phyloP scores from a whole-genome alignment of 2,888 invertebrate genomes.

The Sabatieria punctata region DNA sequence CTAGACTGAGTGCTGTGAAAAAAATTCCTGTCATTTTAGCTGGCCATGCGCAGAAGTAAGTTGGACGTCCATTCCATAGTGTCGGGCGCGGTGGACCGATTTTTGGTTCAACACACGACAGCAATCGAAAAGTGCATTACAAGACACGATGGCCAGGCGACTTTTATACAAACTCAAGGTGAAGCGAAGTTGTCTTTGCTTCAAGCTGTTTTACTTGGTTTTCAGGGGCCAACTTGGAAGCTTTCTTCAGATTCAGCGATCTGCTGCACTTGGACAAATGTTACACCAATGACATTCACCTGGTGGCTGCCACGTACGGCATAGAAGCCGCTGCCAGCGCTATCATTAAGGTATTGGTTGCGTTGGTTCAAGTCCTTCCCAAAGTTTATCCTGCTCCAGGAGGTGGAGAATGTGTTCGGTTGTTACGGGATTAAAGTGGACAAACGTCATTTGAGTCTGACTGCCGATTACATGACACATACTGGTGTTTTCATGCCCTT shows the following conservation, averaged over 20 bases:
- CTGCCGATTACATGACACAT: conserved; percentile 96
- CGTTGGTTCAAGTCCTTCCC: background rate
- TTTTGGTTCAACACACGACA: conserved; percentile 1
- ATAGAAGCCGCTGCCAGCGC: conserved; percentile 85
- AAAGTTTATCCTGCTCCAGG: conserved; percentile 36
- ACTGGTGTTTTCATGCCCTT: conserved; percentile 74
- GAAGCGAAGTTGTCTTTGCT: too few species aligned
- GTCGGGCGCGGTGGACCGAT: background rate
- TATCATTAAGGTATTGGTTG: conserved; percentile 54
- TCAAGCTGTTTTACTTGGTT: background rate
- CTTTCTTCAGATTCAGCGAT: background rate
- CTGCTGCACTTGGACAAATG: conserved; percentile 47
- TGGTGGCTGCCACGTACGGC: conserved; percentile 72
- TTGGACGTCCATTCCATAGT: conserved; percentile 59
- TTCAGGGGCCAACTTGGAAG: background rate
- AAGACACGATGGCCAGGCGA: too few species aligned
- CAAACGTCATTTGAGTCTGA: conserved; percentile 70
- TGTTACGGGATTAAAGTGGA: conserved; percentile 93
- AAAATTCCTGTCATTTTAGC: conserved; percentile 32
- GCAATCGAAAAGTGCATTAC: too few species aligned
- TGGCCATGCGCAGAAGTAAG: conserved; percentile 46
- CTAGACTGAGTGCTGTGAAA: background rate
- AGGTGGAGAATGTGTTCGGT: conserved; percentile 85
- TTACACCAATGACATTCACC: conserved; percentile 84
- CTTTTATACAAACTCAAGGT: too few species aligned